Percentiles rank a stretch among this genome's conserved stretches.
Conservation (phyloP, 2,113 vertebrate species). For the Anoura caudifer region DNA sequence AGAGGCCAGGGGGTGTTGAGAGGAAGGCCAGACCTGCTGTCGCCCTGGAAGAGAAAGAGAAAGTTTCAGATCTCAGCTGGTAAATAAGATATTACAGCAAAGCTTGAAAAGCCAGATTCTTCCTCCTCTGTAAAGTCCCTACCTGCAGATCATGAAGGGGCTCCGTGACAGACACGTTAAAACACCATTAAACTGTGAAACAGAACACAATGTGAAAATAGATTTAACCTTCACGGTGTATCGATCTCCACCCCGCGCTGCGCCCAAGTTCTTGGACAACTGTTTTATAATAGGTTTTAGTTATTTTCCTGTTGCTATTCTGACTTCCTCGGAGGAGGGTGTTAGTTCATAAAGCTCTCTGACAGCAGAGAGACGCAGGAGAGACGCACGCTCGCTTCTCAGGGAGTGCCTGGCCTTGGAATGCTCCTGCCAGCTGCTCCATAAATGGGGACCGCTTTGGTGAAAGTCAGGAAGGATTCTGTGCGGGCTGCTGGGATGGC, state of each 20-base stretch:
- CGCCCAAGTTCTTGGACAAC: conserved; percentile 87
- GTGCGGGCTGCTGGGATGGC: conserved; percentile 66
- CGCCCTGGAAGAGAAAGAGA: conserved; percentile 62
- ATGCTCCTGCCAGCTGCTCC: conserved; percentile 75
- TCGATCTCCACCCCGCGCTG: conserved; percentile 81
- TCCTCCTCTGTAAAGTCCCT: conserved; percentile 82
- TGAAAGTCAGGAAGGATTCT: conserved; percentile 72
- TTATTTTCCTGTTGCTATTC: conserved; percentile 87
- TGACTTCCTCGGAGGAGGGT: conserved; percentile 85
- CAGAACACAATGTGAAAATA: conserved; percentile 91
- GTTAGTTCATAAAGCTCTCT: conserved; percentile 84
- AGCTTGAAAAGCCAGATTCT: conserved; percentile 77
- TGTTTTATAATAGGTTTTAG: conserved; percentile 90
- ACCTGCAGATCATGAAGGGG: conserved; percentile 84
- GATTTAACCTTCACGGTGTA: conserved; percentile 90
- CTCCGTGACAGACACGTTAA: conserved; percentile 92
- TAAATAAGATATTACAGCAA: conserved; percentile 85
- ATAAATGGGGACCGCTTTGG: conserved; percentile 79
- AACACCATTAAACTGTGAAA: conserved; percentile 93
- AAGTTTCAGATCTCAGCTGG: conserved; percentile 78
- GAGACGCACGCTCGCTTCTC: conserved; percentile 76
- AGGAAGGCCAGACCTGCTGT: conserved; percentile 40
- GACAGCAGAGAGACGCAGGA: conserved; percentile 80
- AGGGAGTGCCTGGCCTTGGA: conserved; percentile 72
- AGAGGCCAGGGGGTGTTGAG: neutral